Percentiles rank a stretch among this genome's conserved stretches.
Conservation (phyloP, 2,797 vertebrate genomes). For the Pipistrellus nathusii region DNA sequence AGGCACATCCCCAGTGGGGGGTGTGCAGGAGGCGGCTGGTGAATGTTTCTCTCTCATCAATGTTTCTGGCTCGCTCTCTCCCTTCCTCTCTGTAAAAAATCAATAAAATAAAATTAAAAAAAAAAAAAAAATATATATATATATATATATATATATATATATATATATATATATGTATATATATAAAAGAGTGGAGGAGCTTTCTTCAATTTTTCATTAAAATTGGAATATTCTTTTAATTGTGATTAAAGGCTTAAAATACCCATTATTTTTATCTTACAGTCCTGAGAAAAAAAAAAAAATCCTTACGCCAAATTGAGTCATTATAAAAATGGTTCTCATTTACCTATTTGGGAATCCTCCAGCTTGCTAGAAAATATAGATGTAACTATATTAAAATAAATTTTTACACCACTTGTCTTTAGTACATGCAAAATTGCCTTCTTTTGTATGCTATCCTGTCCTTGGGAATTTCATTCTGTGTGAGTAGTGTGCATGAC, state of each 20-base stretch:
- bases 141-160: too few species aligned
- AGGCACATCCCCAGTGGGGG: too few species aligned
- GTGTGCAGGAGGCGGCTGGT: too few species aligned
- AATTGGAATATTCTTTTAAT: slow-evolving; percentile 12
- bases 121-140: too few species aligned
- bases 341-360: not conserved
- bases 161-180: too few species aligned
- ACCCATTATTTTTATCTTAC: not conserved
- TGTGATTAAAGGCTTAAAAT: slow-evolving; percentile 7
- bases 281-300: slow-evolving; percentile 14
- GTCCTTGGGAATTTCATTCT: not conserved
- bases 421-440: not conserved
- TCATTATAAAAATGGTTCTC: slow-evolving; percentile 3
- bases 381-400: not conserved
- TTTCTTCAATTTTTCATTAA: slow-evolving; percentile 6
- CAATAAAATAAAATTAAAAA: too few species aligned
- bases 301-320: not conserved
- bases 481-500: not conserved
- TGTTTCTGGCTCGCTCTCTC: too few species aligned
- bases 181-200: not conserved
- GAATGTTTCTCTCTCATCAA: too few species aligned
- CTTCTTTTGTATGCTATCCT: slow-evolving; percentile 17
- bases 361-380: not conserved
- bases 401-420: not conserved
- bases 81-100: too few species aligned